These are phyloP conservation scores for Brachionus koreanus DNA, from an alignment of 1,140 invertebrate species.

Conservation along the genomic window DNA sequence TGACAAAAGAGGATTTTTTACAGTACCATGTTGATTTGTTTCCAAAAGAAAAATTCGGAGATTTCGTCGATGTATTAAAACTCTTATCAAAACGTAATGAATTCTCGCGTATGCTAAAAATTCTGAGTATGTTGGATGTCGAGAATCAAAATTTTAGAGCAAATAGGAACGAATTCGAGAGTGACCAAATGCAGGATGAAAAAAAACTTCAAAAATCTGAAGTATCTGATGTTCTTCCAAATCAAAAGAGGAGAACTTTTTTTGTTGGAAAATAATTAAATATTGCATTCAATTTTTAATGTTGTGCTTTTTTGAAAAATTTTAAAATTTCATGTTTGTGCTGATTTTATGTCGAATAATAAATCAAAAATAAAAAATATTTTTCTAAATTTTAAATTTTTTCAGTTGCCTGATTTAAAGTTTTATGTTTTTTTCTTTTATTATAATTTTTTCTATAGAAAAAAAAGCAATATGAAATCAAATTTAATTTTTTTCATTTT, in stretches of 20 bases:
- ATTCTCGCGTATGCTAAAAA: background rate
- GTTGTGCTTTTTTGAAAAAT: background rate
- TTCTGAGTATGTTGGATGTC: background rate
- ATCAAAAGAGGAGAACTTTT: constrained; percentile 35
- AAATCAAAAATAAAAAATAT: background rate
- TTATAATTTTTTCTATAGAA: background rate
- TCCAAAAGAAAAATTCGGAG: background rate
- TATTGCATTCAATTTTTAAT: background rate
- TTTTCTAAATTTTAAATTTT: background rate
- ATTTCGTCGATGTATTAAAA: background rate
- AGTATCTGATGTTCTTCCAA: background rate
- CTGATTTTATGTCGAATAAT: background rate
- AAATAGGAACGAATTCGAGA: background rate
- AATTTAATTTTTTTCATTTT: background rate
- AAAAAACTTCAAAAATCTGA: background rate
- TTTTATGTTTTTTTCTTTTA: background rate
- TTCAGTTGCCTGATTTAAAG: background rate
- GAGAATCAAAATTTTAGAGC: background rate
- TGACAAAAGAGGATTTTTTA: background rate
- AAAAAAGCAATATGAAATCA: background rate
- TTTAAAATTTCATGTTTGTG: background rate
- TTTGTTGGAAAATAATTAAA: constrained; percentile 44
- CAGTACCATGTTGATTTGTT: background rate
- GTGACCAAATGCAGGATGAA: background rate
- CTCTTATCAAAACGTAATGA: background rate